Evolutionary conservation across 2,797 vertebrate species (phyloP), one percentile per base, ranked within the genome.

Genomic region (Cichlasoma orientale): DNA sequence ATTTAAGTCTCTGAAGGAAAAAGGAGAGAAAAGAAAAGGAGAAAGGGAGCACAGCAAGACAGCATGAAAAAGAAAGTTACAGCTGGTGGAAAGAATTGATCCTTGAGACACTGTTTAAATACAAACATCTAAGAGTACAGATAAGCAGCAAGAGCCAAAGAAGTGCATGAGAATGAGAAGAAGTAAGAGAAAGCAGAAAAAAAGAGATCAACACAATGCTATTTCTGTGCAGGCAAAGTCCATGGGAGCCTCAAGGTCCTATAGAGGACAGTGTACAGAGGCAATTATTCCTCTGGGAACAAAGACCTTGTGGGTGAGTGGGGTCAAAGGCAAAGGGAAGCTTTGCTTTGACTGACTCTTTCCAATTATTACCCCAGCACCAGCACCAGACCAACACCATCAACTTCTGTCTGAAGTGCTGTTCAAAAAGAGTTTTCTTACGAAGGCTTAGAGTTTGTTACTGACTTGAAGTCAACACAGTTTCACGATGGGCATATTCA

Each of bases 1-100:
- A 90, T 82, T 87, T 86, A 83, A 90, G 87, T 72, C 80, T 58
- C 92, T 93, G 86, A 85, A 16, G 83, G 82, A 79, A 75, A 91
- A 76, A 90, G 56, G 73, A 88, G 63, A 85, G 63, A 86, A 82
- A 73, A 89, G 59, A 76, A 70, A 80, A 25, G 44, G 75, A 83
- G 73, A 90, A 74, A 89, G 5, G 84, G 77, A 90, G 80, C 74
- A 83, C 74, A 86, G 82, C 77, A 82, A 83, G 82, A 82, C 21
- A 41, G 80, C 74, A 82, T 78, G 70, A 88, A 75, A 75, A 56
- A 29, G 38, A 86, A 88, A 78, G 31, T 16, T 57, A 76, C 33
- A 85, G 82, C 18, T 71, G 63, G 36, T 54, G 41, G 61, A 21
- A 72, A 78, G 36, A 50, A 59, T 11, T 74, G 53, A 23, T 75